Percentiles rank a stretch among this genome's conserved stretches.
phyloP scores from a whole-genome alignment of 2,888 invertebrate species.

The Ernsta delagoae region DNA sequence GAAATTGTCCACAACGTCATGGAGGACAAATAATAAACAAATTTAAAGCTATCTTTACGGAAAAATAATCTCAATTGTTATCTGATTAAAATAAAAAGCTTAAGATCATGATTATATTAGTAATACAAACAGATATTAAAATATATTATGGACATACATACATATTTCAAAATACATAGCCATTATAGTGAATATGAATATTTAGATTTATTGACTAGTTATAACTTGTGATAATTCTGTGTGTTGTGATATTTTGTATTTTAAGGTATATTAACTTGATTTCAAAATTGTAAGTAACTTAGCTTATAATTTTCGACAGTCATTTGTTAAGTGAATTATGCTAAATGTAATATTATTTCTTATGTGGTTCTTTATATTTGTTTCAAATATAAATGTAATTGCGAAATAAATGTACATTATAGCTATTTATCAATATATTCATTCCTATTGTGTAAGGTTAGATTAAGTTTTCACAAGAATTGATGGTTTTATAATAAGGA shows the following conservation, averaged over 20 bases:
- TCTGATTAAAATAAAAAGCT: no score
- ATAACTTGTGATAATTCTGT: constrained; percentile 68
- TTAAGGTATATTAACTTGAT: constrained; percentile 13
- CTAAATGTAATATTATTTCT: constrained; percentile 15
- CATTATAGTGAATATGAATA: not conserved
- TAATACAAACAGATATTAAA: no score
- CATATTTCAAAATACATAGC: not conserved
- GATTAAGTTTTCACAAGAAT: constrained; percentile 16
- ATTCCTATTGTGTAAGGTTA: constrained; percentile 41
- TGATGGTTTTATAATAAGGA: constrained; percentile 22
- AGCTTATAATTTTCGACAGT: constrained; percentile 37
- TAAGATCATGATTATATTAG: no score
- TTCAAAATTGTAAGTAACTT: constrained; percentile 36
- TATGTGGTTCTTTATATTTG: constrained; percentile 42
- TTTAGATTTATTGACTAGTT: not conserved
- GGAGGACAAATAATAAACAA: no score
- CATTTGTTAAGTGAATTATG: constrained; percentile 28
- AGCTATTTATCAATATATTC: constrained; percentile 33
- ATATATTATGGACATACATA: no score
- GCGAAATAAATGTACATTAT: constrained; percentile 27
- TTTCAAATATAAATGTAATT: constrained; percentile 41
- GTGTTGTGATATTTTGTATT: constrained; percentile 64
- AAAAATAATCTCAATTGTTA: no score
- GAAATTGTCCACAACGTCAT: no score
- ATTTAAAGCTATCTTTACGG: no score